Base-by-base conservation (phyloP, 2,797 vertebrate species). In the Prunella strophiata region DNA sequence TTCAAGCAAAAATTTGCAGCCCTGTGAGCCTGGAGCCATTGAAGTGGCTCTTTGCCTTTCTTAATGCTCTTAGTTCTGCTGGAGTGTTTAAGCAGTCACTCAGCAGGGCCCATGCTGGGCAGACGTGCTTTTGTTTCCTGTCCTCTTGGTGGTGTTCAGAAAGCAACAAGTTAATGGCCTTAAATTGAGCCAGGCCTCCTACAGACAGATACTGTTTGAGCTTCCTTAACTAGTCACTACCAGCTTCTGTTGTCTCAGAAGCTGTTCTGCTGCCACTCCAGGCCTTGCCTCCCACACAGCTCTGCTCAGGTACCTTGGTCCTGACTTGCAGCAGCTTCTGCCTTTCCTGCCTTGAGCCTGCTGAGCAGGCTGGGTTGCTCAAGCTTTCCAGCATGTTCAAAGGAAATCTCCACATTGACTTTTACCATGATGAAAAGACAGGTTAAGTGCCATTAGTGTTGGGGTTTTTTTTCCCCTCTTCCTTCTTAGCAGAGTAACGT, bases 101-200 rank as follows among this genome's bases (percentile, higher is more conserved):
- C 32, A n/a, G 23, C 73, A 16, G 25, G 62, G 84, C 7, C 79
- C 82, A 25, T 16, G 68, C 91, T 92, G 89, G 58, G 78, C 75
- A 54, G 76, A 83, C 3, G 3, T 55, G 91, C 67, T 83, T 85
- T 93, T 85, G 78, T 88, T 94, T 89, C 65, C 43, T 68, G 81
- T 59, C 26, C 29, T 88, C 40, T 61, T 57, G 27, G 29, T 91
- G 85, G n/a, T 84, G 85, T 38, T 93, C 88, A 85, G 89, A 96
- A 59, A 91, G 81, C 89, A 89, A 20, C n/a, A 95, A 93, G 93
- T 94, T 92, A 94, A 89, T 92, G 89, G 89, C 66, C 61, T 84
- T 81, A 75, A 55, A 42, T 6, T 67, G 58, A 94, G 83, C 59
- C 55, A 36, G 83, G 74, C 70, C n/a, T 89, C 62, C 83, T 91